Percentiles rank a stretch among this genome's conserved stretches.
These are phyloP conservation scores for Antheraea pernyi DNA, from an alignment of 1,140 invertebrate species.

Conservation along the genomic window DNA sequence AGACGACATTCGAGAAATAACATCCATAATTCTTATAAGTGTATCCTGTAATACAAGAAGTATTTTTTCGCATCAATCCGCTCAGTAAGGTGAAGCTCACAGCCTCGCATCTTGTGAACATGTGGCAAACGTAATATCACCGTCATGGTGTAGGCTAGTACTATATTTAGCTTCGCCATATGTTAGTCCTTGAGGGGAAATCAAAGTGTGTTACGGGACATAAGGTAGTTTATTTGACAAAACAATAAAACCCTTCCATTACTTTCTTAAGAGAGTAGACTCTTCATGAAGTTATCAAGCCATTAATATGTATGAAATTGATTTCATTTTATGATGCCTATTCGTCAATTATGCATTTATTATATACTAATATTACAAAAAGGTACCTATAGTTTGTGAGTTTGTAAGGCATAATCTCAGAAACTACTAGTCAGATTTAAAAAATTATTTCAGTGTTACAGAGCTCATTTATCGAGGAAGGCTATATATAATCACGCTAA, in stretches of 20 bases:
- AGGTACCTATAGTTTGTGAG: no score
- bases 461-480: no score
- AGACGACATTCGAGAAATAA: slow-evolving; percentile 6
- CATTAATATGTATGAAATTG: no score
- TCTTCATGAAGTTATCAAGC: no score
- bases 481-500: no score
- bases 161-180: slow-evolving; percentile 72
- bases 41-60: slow-evolving; percentile 72
- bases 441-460: no score
- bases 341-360: no score
- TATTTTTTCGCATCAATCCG: slow-evolving; percentile 63
- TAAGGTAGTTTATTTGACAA: slow-evolving; percentile 36
- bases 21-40: slow-evolving; percentile 48
- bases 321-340: no score
- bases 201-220: slow-evolving; percentile 16
- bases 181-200: slow-evolving; percentile 50
- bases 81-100: slow-evolving; percentile 58
- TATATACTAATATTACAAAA: no score
- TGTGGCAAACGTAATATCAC: slow-evolving; percentile 47
- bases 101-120: slow-evolving; percentile 63
- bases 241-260: slow-evolving; percentile 36
- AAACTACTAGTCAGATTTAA: no score
- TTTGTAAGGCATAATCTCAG: no score
- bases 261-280: neutral
- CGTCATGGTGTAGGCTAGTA: slow-evolving; percentile 32